Evolutionary conservation across 2,888 invertebrate species (phyloP), one percentile per base, ranked within the genome.

Genomic region (Chironomus riparius): DNA sequence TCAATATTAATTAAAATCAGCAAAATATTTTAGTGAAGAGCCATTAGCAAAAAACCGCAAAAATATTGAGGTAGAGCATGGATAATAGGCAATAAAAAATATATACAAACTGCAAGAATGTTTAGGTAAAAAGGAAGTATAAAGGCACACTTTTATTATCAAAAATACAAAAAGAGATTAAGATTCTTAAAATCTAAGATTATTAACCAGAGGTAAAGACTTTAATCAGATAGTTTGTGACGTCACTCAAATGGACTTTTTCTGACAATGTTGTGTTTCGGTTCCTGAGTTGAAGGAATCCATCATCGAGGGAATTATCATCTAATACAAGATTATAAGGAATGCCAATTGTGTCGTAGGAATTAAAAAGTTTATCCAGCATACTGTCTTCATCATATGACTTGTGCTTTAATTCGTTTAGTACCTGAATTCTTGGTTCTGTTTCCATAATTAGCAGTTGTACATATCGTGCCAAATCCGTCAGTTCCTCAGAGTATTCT

Each of bases 221-320:
- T 13, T 74, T 74, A 22, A 74, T 48, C 21, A 74, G 18, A 48
- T 74, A 74, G 13, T 28, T 48, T 2, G 74, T 22, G 0, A 74
- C 68, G 47, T 74, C 74, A 28, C 74, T 74, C 24, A 74, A n/a
- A 12, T 76, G 76, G 28, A 76, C 56, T 5, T 68, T 76, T 69
- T 76, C 76, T 3, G 28, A 38, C 12, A 76, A 13, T 4, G 68
- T 76, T 10, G 76, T 76, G 21, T 76, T 76, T 5, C 76, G 12
- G 18, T 76, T 76, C 24, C 76, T 50, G 1, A 76, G 56, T 28
- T 76, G 13, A 10, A 76, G 21, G 24, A 76, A 56, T 4, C 76
- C 76, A 7, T 47, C 24, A 12, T 76, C 13, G 3, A 76, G 38
- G 5, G 76, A 48, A 12, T 7, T 48, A 28, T 50, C 21, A 24